phyloP scores from a whole-genome alignment of 2,888 invertebrate species.

The Gari tellinella region DNA sequence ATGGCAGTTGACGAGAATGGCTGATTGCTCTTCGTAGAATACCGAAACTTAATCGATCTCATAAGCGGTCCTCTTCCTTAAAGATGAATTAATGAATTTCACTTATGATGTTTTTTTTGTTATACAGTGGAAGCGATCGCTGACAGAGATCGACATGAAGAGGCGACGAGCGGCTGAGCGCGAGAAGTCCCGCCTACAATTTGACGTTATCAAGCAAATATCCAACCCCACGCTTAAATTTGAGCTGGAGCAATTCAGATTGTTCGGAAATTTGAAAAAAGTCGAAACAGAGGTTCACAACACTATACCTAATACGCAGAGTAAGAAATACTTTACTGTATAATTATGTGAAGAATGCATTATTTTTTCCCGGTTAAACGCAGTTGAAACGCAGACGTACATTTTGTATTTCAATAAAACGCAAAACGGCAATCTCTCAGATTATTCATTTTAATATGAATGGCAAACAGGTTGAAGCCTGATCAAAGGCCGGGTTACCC shows the following conservation, averaged over 20 bases:
- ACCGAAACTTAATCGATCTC: not conserved
- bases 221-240: slow-evolving; percentile 46
- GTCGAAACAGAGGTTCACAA: slow-evolving; percentile 53
- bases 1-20: no score
- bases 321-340: slow-evolving; percentile 39
- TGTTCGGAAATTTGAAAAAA: slow-evolving; percentile 43
- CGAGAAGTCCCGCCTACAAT: slow-evolving; percentile 36
- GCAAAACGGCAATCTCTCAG: no score
- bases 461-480: no score
- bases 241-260: slow-evolving; percentile 52
- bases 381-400: no score
- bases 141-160: slow-evolving; percentile 55
- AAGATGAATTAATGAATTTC: not conserved
- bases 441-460: no score
- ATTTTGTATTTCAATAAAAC: no score
- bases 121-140: slow-evolving; percentile 58
- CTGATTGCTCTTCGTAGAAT: no score
- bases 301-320: slow-evolving; percentile 44
- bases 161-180: slow-evolving; percentile 38
- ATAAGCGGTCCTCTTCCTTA: not conserved
- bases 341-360: not conserved
- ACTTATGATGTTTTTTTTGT: not conserved
- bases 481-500: not conserved
- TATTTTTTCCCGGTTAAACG: no score
- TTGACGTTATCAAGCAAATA: slow-evolving; percentile 44